Evolutionary conservation across 2,888 invertebrate genomes (phyloP).

Genomic region (Hirtodrosophila alboralis): DNA sequence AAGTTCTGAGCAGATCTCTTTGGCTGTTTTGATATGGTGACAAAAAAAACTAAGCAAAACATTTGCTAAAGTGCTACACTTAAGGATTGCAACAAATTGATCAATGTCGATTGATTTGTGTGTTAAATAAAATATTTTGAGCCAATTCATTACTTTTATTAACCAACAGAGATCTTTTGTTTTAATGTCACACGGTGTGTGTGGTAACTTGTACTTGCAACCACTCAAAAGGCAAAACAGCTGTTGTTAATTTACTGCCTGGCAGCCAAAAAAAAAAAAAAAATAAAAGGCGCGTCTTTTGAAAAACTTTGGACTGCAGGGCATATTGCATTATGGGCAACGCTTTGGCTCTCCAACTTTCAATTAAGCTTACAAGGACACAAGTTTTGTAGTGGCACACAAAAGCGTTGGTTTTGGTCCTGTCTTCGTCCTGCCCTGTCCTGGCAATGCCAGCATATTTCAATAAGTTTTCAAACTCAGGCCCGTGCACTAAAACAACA

Average conservation of each 20-base stretch:
- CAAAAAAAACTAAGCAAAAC: slow-evolving; percentile 13
- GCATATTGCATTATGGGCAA: slow-evolving; percentile 56
- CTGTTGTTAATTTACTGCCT: slow-evolving; percentile 68
- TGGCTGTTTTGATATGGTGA: slow-evolving; percentile 38
- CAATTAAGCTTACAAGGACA: slow-evolving; percentile 74
- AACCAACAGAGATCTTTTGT: background rate
- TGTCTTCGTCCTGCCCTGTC: slow-evolving; percentile 10
- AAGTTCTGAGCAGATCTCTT: slow-evolving; percentile 38
- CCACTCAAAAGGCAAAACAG: slow-evolving; percentile 50
- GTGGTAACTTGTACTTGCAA: slow-evolving; percentile 11
- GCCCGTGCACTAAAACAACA: slow-evolving; percentile 65
- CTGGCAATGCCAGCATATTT: slow-evolving; percentile 57
- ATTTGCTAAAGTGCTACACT: slow-evolving; percentile 9
- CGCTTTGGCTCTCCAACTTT: slow-evolving; percentile 54
- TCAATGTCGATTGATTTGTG: slow-evolving; percentile 40
- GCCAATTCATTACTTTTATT: slow-evolving; percentile 2
- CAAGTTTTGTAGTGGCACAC: slow-evolving; percentile 55
- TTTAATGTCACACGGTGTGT: slow-evolving; percentile 7
- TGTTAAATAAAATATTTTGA: slow-evolving; percentile 10
- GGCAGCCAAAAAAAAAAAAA: slow-evolving; percentile 5
- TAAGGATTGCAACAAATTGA: slow-evolving; percentile 1
- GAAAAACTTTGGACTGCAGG: slow-evolving; percentile 47
- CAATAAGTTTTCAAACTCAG: slow-evolving; percentile 75
- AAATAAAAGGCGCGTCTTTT: slow-evolving; percentile 32
- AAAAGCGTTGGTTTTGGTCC: slow-evolving; percentile 19